Percentiles rank a stretch among this genome's conserved stretches.
Conservation (phyloP, 2,797 vertebrate genomes). For the Alcedo atthis region DNA sequence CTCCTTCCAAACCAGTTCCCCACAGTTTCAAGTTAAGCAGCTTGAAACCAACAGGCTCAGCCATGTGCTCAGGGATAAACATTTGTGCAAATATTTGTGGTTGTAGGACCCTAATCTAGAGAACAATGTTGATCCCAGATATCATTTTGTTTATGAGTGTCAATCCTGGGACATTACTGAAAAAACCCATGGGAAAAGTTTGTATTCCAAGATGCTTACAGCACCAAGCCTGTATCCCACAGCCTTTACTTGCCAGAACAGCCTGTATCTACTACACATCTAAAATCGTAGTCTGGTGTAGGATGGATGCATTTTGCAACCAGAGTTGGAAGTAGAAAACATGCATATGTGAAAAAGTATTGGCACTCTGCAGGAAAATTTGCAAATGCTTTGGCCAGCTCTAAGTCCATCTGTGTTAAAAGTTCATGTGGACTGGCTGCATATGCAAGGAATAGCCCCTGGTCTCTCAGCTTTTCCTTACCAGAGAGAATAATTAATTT, state of each 20-base stretch:
- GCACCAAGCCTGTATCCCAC: background rate
- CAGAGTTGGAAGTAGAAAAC: background rate
- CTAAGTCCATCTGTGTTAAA: background rate
- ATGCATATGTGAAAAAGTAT: background rate
- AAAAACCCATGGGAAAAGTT: background rate
- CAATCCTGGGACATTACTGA: background rate
- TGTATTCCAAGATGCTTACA: background rate
- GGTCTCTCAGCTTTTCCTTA: background rate
- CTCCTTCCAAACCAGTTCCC: background rate
- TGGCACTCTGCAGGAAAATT: background rate
- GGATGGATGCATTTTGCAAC: background rate
- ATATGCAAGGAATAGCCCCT: background rate
- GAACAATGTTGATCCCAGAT: background rate
- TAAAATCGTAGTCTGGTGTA: fast-evolving
- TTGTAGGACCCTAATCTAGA: background rate
- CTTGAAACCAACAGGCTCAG: background rate
- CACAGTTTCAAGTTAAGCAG: background rate
- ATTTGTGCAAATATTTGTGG: constrained; percentile 31
- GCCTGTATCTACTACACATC: background rate
- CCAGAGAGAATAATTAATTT: background rate
- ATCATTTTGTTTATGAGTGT: background rate
- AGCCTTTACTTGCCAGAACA: background rate
- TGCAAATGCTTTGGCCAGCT: background rate
- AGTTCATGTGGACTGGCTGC: background rate
- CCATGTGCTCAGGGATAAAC: constrained; percentile 1